Evolutionary conservation across 2,797 vertebrate genomes (phyloP).

Genomic region (Tauraco hartlaubi): DNA sequence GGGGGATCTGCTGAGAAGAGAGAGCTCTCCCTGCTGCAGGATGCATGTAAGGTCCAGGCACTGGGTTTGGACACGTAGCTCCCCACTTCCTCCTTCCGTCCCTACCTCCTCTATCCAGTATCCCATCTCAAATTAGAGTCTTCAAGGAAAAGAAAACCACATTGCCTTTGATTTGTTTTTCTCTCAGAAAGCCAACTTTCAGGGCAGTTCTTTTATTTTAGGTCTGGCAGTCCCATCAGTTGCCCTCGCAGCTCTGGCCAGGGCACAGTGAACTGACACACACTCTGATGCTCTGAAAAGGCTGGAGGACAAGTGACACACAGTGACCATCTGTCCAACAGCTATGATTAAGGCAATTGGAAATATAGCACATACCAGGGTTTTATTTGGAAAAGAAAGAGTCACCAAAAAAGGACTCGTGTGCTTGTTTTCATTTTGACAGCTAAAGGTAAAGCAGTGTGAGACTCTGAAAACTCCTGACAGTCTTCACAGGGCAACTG

Average conservation of each 20-base stretch:
- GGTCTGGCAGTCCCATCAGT: neutral
- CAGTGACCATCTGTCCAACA: neutral
- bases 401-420: neutral
- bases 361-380: neutral
- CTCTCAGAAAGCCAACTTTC: neutral
- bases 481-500: neutral
- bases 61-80: neutral
- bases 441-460: constrained; percentile 9
- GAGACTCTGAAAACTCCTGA: neutral
- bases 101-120: neutral
- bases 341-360: neutral
- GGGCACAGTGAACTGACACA: neutral
- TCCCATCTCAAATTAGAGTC: neutral
- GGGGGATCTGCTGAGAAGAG: neutral
- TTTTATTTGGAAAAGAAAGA: neutral
- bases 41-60: neutral
- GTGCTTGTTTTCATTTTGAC: constrained; percentile 1
- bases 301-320: neutral
- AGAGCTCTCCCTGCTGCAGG: neutral
- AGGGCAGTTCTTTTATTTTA: neutral
- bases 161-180: neutral
- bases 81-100: neutral
- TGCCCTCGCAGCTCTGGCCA: neutral
- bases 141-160: neutral
- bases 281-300: neutral